Conservation (phyloP, 2,888 invertebrate genomes). For the Erebia epiphron region DNA sequence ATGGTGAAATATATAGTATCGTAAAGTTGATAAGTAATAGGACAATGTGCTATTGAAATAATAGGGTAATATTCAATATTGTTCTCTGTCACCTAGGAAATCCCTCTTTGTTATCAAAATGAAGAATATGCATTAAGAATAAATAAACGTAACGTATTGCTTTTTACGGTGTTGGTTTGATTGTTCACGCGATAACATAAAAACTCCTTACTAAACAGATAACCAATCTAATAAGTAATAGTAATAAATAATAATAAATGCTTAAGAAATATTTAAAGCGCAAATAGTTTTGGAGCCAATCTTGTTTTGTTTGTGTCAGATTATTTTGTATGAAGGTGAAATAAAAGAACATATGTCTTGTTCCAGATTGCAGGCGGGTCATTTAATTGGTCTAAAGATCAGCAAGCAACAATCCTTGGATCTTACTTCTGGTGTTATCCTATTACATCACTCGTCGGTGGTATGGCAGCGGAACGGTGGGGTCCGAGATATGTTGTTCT, state of each 20-base stretch:
- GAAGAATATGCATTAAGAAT: background rate
- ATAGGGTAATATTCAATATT: background rate
- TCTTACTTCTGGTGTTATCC: constrained; percentile 88
- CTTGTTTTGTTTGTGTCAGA: background rate
- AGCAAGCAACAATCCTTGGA: constrained; percentile 85
- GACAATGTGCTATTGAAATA: constrained; percentile 12
- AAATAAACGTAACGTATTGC: background rate
- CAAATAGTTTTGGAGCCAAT: background rate
- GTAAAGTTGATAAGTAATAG: background rate
- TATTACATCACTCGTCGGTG: constrained; percentile 85
- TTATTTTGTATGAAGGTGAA: too few relatives aligned
- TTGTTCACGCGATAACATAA: constrained; percentile 7
- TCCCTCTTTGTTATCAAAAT: background rate
- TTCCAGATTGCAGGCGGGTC: constrained; percentile 49
- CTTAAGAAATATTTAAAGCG: background rate
- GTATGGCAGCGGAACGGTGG: constrained; percentile 86
- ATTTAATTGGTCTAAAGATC: constrained; percentile 82
- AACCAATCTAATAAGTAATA: background rate
- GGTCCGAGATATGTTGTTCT: constrained; percentile 84
- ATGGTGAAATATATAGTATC: background rate
- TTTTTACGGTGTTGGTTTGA: constrained; percentile 1
- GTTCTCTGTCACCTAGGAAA: background rate
- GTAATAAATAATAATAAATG: background rate
- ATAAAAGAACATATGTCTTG: background rate
- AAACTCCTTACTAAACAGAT: background rate